Base-by-base conservation (phyloP, 2,888 invertebrate species). In the Ophion ellenae region DNA sequence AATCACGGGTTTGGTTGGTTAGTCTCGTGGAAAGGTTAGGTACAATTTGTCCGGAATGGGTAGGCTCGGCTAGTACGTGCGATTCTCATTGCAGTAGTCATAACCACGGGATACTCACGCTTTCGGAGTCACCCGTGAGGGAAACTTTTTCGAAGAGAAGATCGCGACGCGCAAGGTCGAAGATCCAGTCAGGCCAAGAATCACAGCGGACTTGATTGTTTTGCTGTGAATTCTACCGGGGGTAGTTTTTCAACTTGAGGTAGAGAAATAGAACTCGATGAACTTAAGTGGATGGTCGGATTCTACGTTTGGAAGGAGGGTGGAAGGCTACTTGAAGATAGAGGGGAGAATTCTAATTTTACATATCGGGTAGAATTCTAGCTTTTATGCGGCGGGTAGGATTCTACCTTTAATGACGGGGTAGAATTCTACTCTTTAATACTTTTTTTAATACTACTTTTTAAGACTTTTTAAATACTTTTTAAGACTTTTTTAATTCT, bases 1-100 rank as follows among this genome's bases (percentile, higher is more conserved):
- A 53, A 53, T 64, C 20, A 53, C n/a, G 70, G 66, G 28, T 81
- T 67, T 66, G 66, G 59, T 80, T 80, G 20, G 71, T n/a, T 64
- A 28, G 3, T 61, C 6, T 80, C 24, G 0, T 28, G 20, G 24
- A 53, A 66, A 3, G 9, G 40, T 66, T 57, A 53, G 70, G 24
- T 63, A 24, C 14, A 45, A 45, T 75, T 75, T 47, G 63, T 79
- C 47, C 61, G 6, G n/a, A 10, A 47, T 53, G 24, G 24, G 80
- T 53, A 20, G 45, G 32, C 47, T 79, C 61, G 45, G 59, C 40
- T 11, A 24, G n/a, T 36, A n/a, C 24, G 24, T 14, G 61, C 24
- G 45, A 17, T 53, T 53, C 17, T 14, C 53, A 53, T 53, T 53
- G 17, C 2, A 17, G 53, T 17, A 17, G 53, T 11, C 10, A 2